phyloP scores from a whole-genome alignment of 2,888 invertebrate species.

The Rhogogaster chlorosoma region DNA sequence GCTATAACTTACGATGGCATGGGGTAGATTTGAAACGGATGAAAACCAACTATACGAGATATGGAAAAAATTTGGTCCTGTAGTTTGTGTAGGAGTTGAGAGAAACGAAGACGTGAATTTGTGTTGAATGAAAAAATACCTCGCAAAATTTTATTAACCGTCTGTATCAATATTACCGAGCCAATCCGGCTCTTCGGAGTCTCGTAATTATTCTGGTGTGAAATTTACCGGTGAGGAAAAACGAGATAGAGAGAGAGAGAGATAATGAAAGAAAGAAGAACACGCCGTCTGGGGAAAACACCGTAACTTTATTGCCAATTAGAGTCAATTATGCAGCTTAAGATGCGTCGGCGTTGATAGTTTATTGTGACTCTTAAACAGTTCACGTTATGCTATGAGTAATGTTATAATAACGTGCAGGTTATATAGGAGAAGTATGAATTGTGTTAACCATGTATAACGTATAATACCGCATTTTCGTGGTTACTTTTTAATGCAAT shows the following conservation, averaged over 20 bases:
- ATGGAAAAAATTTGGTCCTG: background rate
- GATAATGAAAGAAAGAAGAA: background rate
- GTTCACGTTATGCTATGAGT: background rate
- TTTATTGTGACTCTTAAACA: background rate
- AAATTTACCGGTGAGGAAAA: background rate
- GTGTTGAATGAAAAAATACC: background rate
- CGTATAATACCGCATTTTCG: background rate
- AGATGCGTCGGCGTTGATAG: background rate
- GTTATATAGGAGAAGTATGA: background rate
- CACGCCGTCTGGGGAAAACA: background rate
- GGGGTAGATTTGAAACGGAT: background rate
- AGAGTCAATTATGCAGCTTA: constrained; percentile 43
- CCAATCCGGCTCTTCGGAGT: background rate
- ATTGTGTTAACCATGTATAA: background rate
- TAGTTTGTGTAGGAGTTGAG: background rate
- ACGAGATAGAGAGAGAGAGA: too few species aligned
- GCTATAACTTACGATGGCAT: background rate
- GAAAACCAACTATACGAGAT: background rate
- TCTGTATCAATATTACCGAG: constrained; percentile 2
- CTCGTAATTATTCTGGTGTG: background rate
- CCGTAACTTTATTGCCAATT: constrained; percentile 28
- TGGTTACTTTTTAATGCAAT: background rate
- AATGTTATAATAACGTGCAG: background rate
- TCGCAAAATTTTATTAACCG: background rate
- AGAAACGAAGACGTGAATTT: background rate